Conservation (phyloP, 2,113 vertebrate species). For the Dromiciops gliroides region DNA sequence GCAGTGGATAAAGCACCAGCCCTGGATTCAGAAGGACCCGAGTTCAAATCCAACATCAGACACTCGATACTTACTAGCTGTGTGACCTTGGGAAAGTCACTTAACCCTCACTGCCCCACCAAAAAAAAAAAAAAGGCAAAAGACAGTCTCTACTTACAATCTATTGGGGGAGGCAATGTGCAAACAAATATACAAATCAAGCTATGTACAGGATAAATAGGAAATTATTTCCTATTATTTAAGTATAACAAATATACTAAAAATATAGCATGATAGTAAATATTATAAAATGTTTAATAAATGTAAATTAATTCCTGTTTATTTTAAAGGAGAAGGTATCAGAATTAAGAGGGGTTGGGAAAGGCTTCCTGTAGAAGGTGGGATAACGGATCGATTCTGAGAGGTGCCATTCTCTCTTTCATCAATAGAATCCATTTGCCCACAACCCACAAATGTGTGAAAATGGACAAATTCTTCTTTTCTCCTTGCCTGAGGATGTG, state of each 20-base stretch:
- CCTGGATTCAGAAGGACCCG: too few relatives aligned
- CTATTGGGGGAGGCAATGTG: background rate
- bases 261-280: background rate
- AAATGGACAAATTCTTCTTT: conserved; percentile 7
- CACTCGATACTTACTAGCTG: too few relatives aligned
- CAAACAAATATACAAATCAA: background rate
- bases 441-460: background rate
- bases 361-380: background rate
- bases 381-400: background rate
- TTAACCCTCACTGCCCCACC: too few relatives aligned
- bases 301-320: background rate
- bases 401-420: background rate
- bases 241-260: too few relatives aligned
- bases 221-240: background rate
- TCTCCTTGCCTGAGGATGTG: conserved; percentile 28
- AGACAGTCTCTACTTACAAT: background rate
- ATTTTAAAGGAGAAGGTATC: background rate
- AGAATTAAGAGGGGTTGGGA: background rate
- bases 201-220: background rate
- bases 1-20: too few relatives aligned
- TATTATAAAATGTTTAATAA: background rate
- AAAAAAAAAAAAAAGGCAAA: too few relatives aligned
- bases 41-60: too few relatives aligned
- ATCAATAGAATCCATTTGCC: background rate
- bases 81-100: too few relatives aligned